phyloP scores from a whole-genome alignment of 2,113 vertebrate species.

The Talpa occidentalis region DNA sequence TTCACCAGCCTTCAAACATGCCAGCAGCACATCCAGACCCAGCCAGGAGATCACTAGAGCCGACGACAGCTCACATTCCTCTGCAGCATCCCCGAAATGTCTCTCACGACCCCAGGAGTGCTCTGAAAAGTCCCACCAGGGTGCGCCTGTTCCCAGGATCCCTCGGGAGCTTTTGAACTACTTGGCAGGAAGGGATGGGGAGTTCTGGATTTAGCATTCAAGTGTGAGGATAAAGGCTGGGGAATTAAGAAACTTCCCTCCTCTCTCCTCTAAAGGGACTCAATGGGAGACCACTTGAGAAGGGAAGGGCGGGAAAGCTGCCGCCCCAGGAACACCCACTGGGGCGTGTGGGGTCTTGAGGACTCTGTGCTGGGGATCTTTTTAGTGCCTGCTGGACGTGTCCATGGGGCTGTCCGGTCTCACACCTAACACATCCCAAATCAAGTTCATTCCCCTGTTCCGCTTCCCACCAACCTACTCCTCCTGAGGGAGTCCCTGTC shows the following conservation, averaged over 20 bases:
- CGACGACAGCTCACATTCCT: neutral
- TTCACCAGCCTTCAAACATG: neutral
- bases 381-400: neutral
- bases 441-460: neutral
- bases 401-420: neutral
- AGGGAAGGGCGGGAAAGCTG: neutral
- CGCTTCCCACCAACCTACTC: neutral
- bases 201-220: slow-evolving; percentile 33
- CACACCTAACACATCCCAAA: neutral
- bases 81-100: slow-evolving; percentile 17
- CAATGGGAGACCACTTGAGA: neutral
- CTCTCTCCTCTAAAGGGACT: neutral
- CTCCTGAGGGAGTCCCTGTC: neutral
- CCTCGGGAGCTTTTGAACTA: slow-evolving; percentile 42
- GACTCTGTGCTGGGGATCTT: neutral
- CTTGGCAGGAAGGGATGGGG: neutral
- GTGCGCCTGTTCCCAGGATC: slow-evolving; percentile 47
- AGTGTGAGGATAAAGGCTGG: neutral
- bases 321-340: neutral
- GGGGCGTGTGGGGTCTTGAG: neutral
- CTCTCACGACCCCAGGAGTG: slow-evolving; percentile 33
- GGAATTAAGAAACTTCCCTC: neutral
- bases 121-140: slow-evolving; percentile 67
- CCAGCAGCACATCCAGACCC: neutral
- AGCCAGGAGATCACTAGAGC: neutral